phyloP scores from a whole-genome alignment of 1,140 invertebrate species.

The Grapholita molesta region DNA sequence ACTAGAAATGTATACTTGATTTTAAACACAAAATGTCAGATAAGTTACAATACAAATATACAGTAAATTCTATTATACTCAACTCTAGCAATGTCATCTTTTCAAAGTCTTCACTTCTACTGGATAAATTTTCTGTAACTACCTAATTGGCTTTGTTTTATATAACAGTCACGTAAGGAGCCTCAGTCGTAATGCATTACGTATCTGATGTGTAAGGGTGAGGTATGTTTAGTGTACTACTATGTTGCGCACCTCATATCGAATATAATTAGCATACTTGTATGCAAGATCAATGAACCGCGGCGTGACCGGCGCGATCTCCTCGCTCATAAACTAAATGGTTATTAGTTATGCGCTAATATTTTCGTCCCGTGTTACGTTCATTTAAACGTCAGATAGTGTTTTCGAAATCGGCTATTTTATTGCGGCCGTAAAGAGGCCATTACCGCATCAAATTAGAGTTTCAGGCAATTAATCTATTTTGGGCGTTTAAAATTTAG shows the following conservation, averaged over 20 bases:
- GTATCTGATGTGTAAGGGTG: no score
- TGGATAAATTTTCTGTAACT: not conserved
- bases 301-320: not conserved
- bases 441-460: not conserved
- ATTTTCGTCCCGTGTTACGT: constrained; percentile 1
- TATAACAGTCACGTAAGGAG: not conserved
- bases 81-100: not conserved
- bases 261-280: not conserved
- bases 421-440: constrained; percentile 3
- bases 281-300: not conserved
- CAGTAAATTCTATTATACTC: no score
- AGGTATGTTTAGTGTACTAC: not conserved
- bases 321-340: not conserved
- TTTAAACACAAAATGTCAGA: not conserved
- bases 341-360: not conserved
- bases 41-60: no score
- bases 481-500: not conserved
- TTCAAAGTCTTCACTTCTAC: not conserved
- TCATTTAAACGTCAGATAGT: constrained; percentile 5
- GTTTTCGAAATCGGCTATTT: not conserved
- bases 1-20: not conserved
- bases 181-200: no score
- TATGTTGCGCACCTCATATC: not conserved
- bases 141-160: not conserved
- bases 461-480: not conserved